Evolutionary conservation across 2,797 vertebrate genomes (phyloP), one percentile per base, ranked within the genome.

Genomic region (Zenarchopterus dispar): DNA sequence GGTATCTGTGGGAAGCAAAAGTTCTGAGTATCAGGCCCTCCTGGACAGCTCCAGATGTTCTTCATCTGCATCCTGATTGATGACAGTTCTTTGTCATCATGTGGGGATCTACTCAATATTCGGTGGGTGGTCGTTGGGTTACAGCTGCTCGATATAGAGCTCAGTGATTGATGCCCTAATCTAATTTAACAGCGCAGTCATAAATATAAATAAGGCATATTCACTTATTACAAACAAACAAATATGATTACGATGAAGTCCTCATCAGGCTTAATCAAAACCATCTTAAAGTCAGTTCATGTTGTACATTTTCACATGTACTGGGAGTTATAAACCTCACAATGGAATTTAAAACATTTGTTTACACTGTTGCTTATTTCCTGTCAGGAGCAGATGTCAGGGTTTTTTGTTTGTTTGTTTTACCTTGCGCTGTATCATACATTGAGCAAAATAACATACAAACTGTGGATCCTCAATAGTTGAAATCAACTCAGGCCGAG

Each of bases 351-450:
- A 18, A 6, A 15, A 17, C 17, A 31, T 57, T 62, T 62, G 42
- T 52, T 48, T 28, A 48, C 18, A 9, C 23, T 56, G 47, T 22
- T 46, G 33, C 33, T 26, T 44, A 56, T 50, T 56, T 62, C n/a
- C 48, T 49, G 7, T 26, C 43, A 6, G 28, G 19, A 61, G 11
- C 41, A 60, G 17, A 59, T 69, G 45, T 59, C 22, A 36, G 44
- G 2, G 28, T 48, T 58, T 28, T 7, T 28, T 28, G 5, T 28
- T 6, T 28, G 7, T 28, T 28, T 28, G 5, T 28, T 36, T 10
- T 18, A 45, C 44, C 28, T 55, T 16, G 10, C 5, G 24, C 26
- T 17, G 28, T 61, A 15, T 33, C 23, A 13, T 24, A 48, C 18
- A 23, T 18, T 43, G 4, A 31, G 19, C 36, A 41, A 39, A 50